phyloP scores from a whole-genome alignment of 2,797 vertebrate species.

The Leptoclinus maculatus region DNA sequence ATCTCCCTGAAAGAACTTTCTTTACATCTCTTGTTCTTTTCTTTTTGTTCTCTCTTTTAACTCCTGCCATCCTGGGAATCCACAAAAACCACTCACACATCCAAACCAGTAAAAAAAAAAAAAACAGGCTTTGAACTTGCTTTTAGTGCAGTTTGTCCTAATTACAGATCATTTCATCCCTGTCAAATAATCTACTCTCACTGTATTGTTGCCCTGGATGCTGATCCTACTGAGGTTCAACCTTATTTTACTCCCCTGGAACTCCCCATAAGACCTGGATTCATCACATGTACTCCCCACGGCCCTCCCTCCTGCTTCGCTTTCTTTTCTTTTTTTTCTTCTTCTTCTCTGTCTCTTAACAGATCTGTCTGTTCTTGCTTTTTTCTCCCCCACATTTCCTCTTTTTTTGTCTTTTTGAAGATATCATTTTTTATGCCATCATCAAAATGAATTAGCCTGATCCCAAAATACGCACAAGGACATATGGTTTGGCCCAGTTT shows the following conservation, averaged over 20 bases:
- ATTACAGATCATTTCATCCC: conserved; percentile 78
- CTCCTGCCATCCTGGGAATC: conserved; percentile 75
- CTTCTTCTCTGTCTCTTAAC: conserved; percentile 36
- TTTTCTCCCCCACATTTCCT: conserved; percentile 15
- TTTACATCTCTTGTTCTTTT: conserved; percentile 27
- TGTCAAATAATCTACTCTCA: conserved; percentile 68
- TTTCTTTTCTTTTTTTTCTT: conserved; percentile 8
- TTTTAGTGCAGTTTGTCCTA: conserved; percentile 85
- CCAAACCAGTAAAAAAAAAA: conserved; percentile 21
- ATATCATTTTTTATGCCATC: conserved; percentile 73
- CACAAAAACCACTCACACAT: conserved; percentile 77
- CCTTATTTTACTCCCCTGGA: conserved; percentile 74
- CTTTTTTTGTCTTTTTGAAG: conserved; percentile 39
- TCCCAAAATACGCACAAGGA: conserved; percentile 80
- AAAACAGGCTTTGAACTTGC: conserved; percentile 80
- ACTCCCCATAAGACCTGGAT: conserved; percentile 76
- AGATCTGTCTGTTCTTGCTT: conserved; percentile 43
- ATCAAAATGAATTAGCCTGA: conserved; percentile 78
- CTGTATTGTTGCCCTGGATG: conserved; percentile 76
- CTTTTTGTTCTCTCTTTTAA: conserved; percentile 38
- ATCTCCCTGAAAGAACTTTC: conserved; percentile 11
- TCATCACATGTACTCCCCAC: conserved; percentile 67
- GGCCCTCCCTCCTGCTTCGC: conserved; percentile 35
- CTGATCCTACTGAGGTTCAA: conserved; percentile 77
- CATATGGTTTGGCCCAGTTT: conserved; percentile 81